Conservation (phyloP, 2,797 vertebrate species). For the Pteropus rufus region DNA sequence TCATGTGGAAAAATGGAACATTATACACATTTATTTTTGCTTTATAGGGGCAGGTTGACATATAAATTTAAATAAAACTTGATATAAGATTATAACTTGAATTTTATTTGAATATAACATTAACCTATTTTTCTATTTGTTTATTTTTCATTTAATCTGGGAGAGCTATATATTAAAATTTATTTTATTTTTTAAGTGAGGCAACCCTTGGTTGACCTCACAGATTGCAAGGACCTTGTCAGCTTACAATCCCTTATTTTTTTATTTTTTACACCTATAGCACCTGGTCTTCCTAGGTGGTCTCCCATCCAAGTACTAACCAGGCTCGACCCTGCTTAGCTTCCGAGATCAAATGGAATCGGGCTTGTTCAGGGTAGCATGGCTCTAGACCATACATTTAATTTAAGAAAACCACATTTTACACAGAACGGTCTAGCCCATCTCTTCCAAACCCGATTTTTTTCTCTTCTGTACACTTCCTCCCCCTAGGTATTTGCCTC, state of each 20-base stretch:
- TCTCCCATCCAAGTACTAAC: no score
- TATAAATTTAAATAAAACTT: constrained; percentile 27
- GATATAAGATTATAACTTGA: neutral
- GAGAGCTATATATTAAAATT: neutral
- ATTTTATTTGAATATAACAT: neutral
- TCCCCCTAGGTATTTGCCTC: neutral
- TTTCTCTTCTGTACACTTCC: neutral
- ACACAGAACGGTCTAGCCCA: neutral
- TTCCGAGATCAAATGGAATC: no score
- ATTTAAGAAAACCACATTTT: neutral
- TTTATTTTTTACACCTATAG: no score
- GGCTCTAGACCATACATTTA: neutral
- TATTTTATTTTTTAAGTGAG: no score
- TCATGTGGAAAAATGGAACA: constrained; percentile 34
- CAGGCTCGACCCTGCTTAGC: no score
- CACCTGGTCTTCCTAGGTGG: no score
- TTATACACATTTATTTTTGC: neutral
- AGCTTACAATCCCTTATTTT: no score
- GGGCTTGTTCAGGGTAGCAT: no score
- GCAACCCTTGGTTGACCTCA: no score
- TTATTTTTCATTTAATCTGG: neutral
- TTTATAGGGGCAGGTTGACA: constrained; percentile 32
- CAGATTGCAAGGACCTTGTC: no score
- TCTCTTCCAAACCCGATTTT: neutral
- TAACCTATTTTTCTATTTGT: constrained; percentile 25